Evolutionary conservation across 2,888 invertebrate genomes (phyloP), one percentile per base, ranked within the genome.

Genomic region (Agrilus biguttatus): DNA sequence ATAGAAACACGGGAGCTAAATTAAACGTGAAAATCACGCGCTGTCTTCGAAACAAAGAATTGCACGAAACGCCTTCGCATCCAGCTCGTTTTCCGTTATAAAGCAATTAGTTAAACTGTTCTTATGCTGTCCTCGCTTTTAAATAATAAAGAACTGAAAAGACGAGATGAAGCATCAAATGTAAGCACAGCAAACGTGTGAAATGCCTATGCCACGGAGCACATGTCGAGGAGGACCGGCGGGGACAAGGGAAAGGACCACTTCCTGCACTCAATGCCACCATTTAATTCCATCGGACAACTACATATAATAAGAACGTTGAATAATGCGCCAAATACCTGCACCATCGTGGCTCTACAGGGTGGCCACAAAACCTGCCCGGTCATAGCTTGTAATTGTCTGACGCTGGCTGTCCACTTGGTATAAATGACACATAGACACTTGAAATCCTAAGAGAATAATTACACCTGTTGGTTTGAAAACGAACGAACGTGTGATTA

Each of bases 231-330:
- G 52, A 55, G 53, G 55, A 56, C 54, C 52, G 53, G 53, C 54
- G 50, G 47, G 45, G 49, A 51, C 47, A 41, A 10, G 28, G 28
- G 28, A 28, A 8, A 10, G 28, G 28, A 45, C 48, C 59, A 54
- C 59, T 60, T 60, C 60, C 61, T 56, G 54, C 49, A 51, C 52
- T 55, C 51, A 55, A 56, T 55, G 53, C 52, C 48, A 55, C 53
- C 57, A 55, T 59, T 58, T 60, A 60, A 60, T 61, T 58, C 55
- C 57, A 56, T 55, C 57, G 57, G 56, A 57, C 60, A 55, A 54
- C 55, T 59, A 17, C 4, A 17, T n/a, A 52, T 28, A 28, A 28
- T 28, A 28, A 28, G 28, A 28, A 28, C 28, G 28, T 28, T 28
- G 28, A 28, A 28, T 28, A 28, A 28, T 28, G 28, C 28, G 28